Conservation (phyloP, 2,888 invertebrate genomes). For the Drosophila glabriapex region DNA sequence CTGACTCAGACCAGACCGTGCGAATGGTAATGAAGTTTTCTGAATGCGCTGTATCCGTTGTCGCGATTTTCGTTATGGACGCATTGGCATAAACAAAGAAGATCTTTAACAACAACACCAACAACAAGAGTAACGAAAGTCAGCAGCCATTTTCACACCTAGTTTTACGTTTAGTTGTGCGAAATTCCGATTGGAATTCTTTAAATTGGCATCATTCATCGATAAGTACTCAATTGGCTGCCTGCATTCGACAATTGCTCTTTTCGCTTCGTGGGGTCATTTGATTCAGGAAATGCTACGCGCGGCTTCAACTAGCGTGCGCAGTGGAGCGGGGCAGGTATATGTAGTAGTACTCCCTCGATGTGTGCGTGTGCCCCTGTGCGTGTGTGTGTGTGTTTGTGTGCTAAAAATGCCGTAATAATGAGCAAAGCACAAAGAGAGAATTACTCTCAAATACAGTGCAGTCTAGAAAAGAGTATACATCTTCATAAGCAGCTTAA, state of each 20-base stretch:
- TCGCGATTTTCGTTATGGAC: conserved; percentile 62
- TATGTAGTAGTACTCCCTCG: conserved; percentile 5
- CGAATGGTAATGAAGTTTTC: conserved; percentile 39
- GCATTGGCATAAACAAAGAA: conserved; percentile 77
- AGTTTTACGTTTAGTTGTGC: conserved; percentile 26
- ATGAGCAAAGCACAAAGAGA: conserved; percentile 47
- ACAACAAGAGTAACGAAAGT: conserved; percentile 22
- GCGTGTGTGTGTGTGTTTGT: conserved; percentile 22
- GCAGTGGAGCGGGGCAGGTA: conserved; percentile 26
- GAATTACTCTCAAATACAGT: conserved; percentile 55
- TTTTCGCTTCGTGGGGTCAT: conserved; percentile 55
- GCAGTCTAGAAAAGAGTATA: conserved; percentile 10
- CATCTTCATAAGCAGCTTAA: not conserved
- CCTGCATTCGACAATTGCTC: conserved; percentile 44
- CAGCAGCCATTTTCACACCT: conserved; percentile 36
- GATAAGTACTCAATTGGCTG: conserved; percentile 59
- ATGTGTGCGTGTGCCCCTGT: not conserved
- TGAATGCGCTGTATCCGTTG: conserved; percentile 45
- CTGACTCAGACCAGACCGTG: conserved; percentile 57
- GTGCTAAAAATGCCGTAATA: conserved; percentile 66
- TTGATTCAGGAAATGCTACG: conserved; percentile 73
- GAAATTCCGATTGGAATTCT: conserved; percentile 54
- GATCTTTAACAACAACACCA: conserved; percentile 39
- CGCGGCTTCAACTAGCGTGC: conserved; percentile 26
- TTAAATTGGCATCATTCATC: conserved; percentile 61